Evolutionary conservation across 1,140 invertebrate species (phyloP).

Genomic region (Hirudo medicinalis): DNA sequence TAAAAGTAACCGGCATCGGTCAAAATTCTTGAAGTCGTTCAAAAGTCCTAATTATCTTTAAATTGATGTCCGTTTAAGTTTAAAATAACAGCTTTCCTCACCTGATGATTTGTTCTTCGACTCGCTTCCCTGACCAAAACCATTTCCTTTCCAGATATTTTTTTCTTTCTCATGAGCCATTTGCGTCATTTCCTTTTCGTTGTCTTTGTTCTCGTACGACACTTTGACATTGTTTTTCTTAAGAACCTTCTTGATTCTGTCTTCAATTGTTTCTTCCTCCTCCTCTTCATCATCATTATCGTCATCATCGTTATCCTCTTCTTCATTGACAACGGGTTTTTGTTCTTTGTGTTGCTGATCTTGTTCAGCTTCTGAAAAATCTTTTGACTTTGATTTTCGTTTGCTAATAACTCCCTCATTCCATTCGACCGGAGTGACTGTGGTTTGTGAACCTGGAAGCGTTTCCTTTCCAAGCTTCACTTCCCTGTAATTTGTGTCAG

Average conservation of each 20-base stretch:
- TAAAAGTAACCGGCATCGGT: too few species aligned
- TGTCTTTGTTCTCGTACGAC: neutral
- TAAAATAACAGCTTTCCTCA: too few species aligned
- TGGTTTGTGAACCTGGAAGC: neutral
- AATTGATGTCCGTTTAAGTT: too few species aligned
- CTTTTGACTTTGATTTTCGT: too few species aligned
- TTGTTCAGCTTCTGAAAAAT: too few species aligned
- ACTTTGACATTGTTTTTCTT: conserved; percentile 12
- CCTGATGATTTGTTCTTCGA: neutral
- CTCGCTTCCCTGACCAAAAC: neutral
- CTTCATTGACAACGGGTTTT: conserved; percentile 5
- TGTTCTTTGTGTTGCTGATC: too few species aligned
- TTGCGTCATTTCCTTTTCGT: neutral
- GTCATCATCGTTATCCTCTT: conserved; percentile 18
- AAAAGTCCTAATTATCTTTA: too few species aligned
- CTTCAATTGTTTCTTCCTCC: conserved; percentile 13
- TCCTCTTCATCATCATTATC: conserved; percentile 17
- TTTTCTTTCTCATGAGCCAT: neutral
- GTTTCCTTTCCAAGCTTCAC: conserved; percentile 17
- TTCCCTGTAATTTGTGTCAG: neutral
- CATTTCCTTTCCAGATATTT: neutral
- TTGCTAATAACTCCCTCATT: too few species aligned
- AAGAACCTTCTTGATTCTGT: conserved; percentile 1
- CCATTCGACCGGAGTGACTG: too few species aligned
- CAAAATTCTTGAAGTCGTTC: too few species aligned